Conservation (phyloP, 2,797 vertebrate genomes). For the Schizopygopsis malacanthus region DNA sequence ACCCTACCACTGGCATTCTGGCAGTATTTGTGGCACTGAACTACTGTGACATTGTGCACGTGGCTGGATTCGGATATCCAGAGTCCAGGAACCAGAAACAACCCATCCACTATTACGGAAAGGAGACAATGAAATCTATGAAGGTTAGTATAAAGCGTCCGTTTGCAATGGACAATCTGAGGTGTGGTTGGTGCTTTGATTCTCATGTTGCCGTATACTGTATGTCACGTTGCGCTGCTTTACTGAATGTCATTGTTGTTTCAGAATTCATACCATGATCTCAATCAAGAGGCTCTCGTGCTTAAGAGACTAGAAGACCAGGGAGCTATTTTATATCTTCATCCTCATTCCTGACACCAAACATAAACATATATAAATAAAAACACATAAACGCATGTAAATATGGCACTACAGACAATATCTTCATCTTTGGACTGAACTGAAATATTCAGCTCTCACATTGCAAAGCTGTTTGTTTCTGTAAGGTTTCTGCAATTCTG, state of each 20-base stretch:
- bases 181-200: not conserved
- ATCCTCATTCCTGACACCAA: conserved; percentile 69
- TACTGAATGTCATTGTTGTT: not conserved
- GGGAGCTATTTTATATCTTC: conserved; percentile 73
- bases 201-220: not conserved
- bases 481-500: conserved; percentile 46
- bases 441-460: not conserved
- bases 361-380: not conserved
- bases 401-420: not conserved
- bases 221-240: not conserved
- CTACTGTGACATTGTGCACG: conserved; percentile 90
- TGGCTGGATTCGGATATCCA: conserved; percentile 94
- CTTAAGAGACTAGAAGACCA: conserved; percentile 76
- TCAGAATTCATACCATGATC: conserved; percentile 78
- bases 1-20: conserved; percentile 88
- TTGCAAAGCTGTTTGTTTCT: not conserved
- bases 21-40: conserved; percentile 92
- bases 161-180: not conserved
- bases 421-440: not conserved
- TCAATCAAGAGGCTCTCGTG: conserved; percentile 74
- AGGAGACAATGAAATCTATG: conserved; percentile 89
- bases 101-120: conserved; percentile 91
- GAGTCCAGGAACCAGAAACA: conserved; percentile 75
- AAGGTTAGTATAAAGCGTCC: conserved; percentile 73
- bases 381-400: not conserved